Base-by-base conservation (phyloP, 2,113 vertebrate species). In the Melanerpes formicivorus region DNA sequence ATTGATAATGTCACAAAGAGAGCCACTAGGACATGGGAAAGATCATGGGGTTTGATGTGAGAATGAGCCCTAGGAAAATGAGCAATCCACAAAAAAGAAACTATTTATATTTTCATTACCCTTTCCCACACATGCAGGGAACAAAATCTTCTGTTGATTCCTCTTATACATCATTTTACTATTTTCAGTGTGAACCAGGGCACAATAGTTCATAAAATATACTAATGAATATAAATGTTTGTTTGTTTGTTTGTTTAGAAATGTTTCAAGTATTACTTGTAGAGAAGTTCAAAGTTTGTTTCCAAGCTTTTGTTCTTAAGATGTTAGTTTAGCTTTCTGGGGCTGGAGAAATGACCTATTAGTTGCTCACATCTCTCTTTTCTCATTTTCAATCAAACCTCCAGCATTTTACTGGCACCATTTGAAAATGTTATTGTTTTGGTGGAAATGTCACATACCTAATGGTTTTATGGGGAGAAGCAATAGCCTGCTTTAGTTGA, bases 401-500 rank as follows among this genome's bases (percentile, higher is more conserved):
- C 66, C 59, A 82, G 52, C 21, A 76, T 93, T 93, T 88, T 73
- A 87, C n/a, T 90, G 67, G 52, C 66, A 84, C 18, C 17, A 52
- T 63, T 52, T 80, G 84, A 92, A 95, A 90, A 93, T 63, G 21
- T 70, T 65, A 50, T 91, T 95, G 67, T 92, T 90, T 92, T 66
- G 42, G 55, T 90, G 67, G 67, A 94, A 95, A 90, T 82, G 78
- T 93, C 90, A 88, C 90, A 73, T 87, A 84, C 27, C 71, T 90
- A 88, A 40, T 87, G 2, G 0, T 86, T 87, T 71, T 76, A 40
- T 25, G 63, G 40, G 44, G 54, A 85, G 77, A 90, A 83, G 80
- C 26, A 93, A 84, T 23, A 84, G 73, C 65, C 30, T 67, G 27
- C 18, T 88, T 84, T 37, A 70, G 44, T 27, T 73, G 22, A 59